Evolutionary conservation across 2,797 vertebrate species (phyloP).

Genomic region (Harpagifer antarcticus): DNA sequence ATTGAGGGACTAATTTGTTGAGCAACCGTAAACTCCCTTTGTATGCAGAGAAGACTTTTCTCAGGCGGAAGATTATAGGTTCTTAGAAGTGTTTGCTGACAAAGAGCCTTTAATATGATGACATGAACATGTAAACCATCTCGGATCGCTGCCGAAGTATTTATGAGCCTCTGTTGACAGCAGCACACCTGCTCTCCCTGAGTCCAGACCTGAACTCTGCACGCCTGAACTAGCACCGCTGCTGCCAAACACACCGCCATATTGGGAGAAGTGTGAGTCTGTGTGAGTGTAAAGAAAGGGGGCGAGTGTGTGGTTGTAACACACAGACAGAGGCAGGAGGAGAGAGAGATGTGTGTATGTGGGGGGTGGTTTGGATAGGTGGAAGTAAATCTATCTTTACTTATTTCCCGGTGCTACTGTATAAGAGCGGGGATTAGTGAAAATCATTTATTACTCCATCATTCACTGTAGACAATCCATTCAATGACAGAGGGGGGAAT

Average conservation of each 20-base stretch:
- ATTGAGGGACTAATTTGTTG: constrained; percentile 29
- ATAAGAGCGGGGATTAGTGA: constrained; percentile 22
- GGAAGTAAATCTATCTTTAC: constrained; percentile 21
- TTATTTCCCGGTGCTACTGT: constrained; percentile 28
- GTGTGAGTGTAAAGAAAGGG: constrained; percentile 5
- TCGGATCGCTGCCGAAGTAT: constrained; percentile 49
- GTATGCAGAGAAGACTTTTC: constrained; percentile 11
- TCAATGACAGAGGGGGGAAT: constrained; percentile 7
- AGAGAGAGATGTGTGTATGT: not conserved
- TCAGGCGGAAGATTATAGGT: constrained; percentile 34
- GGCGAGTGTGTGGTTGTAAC: constrained; percentile 20
- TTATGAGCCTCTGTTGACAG: constrained; percentile 74
- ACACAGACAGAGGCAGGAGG: constrained; percentile 19
- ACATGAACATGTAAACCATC: constrained; percentile 62
- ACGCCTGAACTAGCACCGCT: constrained; percentile 29
- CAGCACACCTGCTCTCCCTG: constrained; percentile 65
- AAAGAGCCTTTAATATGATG: constrained; percentile 67
- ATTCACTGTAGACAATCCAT: constrained; percentile 31
- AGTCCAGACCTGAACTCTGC: constrained; percentile 44
- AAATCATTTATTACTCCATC: constrained; percentile 28
- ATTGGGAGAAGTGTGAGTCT: constrained; percentile 50
- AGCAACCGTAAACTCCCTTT: constrained; percentile 13
- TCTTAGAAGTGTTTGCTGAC: constrained; percentile 67
- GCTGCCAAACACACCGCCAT: constrained; percentile 57
- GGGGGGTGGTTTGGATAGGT: constrained; percentile 1